A percentile compares a stretch with the other conserved stretches of the same genome.
Evolutionary conservation across 1,140 invertebrate species (phyloP).

Genomic region (Drosophila repleta): DNA sequence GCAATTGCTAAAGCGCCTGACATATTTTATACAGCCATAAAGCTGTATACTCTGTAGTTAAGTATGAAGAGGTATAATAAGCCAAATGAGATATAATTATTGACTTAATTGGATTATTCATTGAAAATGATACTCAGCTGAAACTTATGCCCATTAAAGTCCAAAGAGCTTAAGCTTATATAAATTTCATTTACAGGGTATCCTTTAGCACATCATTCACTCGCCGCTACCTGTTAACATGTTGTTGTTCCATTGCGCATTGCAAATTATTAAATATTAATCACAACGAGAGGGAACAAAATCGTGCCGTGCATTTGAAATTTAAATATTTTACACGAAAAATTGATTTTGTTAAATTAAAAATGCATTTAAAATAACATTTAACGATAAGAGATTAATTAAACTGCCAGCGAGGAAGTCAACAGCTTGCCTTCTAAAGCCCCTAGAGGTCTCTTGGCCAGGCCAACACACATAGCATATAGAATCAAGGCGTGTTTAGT

Average conservation of each 20-base stretch:
- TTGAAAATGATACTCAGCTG: no score
- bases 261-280: constrained; percentile 76
- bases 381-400: constrained; percentile 74
- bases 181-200: constrained; percentile 5
- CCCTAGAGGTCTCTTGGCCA: neutral
- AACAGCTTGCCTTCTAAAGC: constrained; percentile 10
- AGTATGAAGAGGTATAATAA: neutral
- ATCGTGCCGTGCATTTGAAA: constrained; percentile 71
- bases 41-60: constrained; percentile 28
- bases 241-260: constrained; percentile 59
- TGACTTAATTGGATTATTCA: no score
- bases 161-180: no score
- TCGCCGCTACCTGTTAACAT: neutral
- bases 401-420: constrained; percentile 62
- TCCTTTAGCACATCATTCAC: neutral
- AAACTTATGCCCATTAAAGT: neutral
- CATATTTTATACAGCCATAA: constrained; percentile 64
- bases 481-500: constrained; percentile 65
- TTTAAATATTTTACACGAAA: constrained; percentile 56
- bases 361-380: constrained; percentile 70
- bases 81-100: neutral
- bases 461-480: constrained; percentile 19
- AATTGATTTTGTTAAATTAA: constrained; percentile 43
- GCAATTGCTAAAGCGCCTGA: constrained; percentile 44
- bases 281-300: constrained; percentile 48